Evolutionary conservation across 2,888 invertebrate genomes (phyloP), one percentile per base, ranked within the genome.

Genomic region (Xestia xanthographa): DNA sequence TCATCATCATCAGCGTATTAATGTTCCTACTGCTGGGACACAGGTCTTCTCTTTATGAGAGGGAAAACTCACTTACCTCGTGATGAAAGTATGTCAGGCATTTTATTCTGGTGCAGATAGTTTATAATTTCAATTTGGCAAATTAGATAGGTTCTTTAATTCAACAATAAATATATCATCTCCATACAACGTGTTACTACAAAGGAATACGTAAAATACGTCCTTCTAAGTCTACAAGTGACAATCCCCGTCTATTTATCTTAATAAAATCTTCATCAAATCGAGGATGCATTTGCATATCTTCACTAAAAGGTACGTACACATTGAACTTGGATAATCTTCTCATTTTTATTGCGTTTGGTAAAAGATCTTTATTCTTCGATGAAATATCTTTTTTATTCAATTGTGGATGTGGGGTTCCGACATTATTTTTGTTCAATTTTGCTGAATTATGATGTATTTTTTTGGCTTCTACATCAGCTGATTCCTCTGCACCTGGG

Each of bases 231-330:
- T 72, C 75, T 48, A 81, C 34, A 0, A 87, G 79, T 11, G 79
- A 41, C 0, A 86, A 11, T 48, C 81, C 86, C 29, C 75, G 77
- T 48, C 66, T 81, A 0, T 70, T 81, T 0, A 68, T 20, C 20
- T 73, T 86, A 50, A 56, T 20, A 14, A 5, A 34, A 0, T 41
- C 68, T 26, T 69, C 66, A 60, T 53, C 48, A 20, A 22, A 34
- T 12, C 1, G n/a, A 8, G 53, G 66, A 1, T 20, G 12, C 0
- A 87, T 38, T 58, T 86, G 12, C 0, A 87, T 38, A 62, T 86
- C 86, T 65, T 86, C 88, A 80, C 77, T 86, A 34, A 86, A 74
- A 20, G 86, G 86, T 48, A 86, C 80, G 45, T 87, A 80, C 14
- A 77, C 71, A 67, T 72, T 74, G 5, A 69, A 77, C 20, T 66